phyloP scores from a whole-genome alignment of 2,113 vertebrate genomes.

The Saccopteryx leptura region DNA sequence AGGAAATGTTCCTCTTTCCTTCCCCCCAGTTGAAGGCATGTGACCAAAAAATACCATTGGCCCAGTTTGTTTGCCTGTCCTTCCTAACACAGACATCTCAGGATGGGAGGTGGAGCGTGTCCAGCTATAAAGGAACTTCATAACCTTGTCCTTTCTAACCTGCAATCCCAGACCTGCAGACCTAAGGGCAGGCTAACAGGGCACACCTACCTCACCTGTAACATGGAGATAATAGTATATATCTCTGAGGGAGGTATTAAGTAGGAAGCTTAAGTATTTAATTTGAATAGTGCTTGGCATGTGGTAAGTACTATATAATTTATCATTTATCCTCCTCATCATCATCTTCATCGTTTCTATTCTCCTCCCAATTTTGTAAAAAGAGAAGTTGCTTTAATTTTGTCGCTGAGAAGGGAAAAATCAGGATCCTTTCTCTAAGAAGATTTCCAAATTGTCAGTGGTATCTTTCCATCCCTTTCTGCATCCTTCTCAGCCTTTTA shows the following conservation, averaged over 20 bases:
- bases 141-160: neutral
- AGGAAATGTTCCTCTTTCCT: neutral
- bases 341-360: neutral
- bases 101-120: neutral
- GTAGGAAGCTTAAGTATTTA: neutral
- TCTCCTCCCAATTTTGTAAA: slow-evolving; percentile 17
- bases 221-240: neutral
- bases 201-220: neutral
- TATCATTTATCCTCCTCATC: neutral
- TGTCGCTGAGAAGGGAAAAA: neutral
- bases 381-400: slow-evolving; percentile 57
- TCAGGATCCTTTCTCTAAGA: neutral
- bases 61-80: neutral
- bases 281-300: neutral
- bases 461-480: neutral
- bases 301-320: neutral
- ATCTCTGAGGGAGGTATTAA: neutral
- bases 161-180: neutral
- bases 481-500: neutral
- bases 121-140: neutral
- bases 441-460: slow-evolving; percentile 19
- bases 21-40: neutral
- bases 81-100: neutral
- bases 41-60: neutral
- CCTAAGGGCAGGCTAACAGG: neutral